Conservation (phyloP, 2,797 vertebrate genomes). For the Sebastes iracundus region DNA sequence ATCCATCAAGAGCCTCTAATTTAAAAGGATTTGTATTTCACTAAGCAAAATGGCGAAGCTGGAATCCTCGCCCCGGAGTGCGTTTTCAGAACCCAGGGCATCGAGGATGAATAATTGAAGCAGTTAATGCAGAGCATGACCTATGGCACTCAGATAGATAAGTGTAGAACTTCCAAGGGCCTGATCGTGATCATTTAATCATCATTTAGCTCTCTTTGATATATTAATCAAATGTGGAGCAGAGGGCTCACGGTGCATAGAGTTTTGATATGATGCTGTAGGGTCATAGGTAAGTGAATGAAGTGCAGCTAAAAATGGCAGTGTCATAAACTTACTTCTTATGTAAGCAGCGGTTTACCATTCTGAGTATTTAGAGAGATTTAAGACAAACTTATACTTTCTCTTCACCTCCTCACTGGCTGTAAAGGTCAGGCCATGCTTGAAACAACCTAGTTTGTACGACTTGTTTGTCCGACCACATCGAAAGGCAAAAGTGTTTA, state of each 20-base stretch:
- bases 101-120: conserved; percentile 78
- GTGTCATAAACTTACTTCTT: neutral
- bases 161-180: conserved; percentile 59
- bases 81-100: conserved; percentile 64
- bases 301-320: conserved; percentile 5
- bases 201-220: conserved; percentile 62
- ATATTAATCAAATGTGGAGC: conserved; percentile 59
- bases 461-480: neutral
- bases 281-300: conserved; percentile 29
- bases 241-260: conserved; percentile 14
- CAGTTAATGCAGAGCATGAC: conserved; percentile 72
- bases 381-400: neutral
- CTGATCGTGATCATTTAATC: conserved; percentile 64
- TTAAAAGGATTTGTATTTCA: conserved; percentile 72
- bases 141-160: conserved; percentile 68
- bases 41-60: conserved; percentile 62
- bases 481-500: neutral
- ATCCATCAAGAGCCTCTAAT: conserved; percentile 69
- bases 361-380: neutral
- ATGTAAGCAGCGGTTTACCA: neutral
- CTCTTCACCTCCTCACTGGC: neutral
- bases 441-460: neutral
- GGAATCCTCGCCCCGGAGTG: conserved; percentile 48
- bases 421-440: neutral
- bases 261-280: conserved; percentile 22